Base-by-base conservation (phyloP, 2,888 invertebrate genomes). In the Strigamia transsilvanica region DNA sequence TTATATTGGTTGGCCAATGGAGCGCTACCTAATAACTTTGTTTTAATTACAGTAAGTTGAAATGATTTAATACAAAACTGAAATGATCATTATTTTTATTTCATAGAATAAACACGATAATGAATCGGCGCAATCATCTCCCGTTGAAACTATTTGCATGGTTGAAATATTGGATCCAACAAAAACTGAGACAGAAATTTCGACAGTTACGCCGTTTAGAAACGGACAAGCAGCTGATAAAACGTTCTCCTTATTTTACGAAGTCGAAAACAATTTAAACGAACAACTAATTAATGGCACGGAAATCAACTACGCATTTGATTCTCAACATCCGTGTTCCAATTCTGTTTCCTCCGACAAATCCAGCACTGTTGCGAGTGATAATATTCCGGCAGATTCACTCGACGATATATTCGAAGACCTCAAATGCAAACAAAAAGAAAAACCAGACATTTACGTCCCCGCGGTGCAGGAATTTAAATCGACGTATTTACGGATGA, bases 1-100 rank as follows among this genome's bases (percentile, higher is more conserved):
- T 61, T 61, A 61, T 61, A 23, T 61, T 61, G 61, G 61, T 61
- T 61, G 23, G 61, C 61, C 10, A 5, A 18, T 61, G 61, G 61
- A 21, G 7, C 61, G 1, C 18, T 61, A 9, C 61, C 23, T 7
- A 61, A 61, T 61, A 61, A 61, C 10, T 21, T 61, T 21, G 18
- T 61, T n/a, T 18, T 61, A 18, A 61, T 61, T 18, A 23, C 18
- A 21, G 61, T 61, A 61, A 10, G 61, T 23, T 61, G 18, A 10
- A 61, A 18, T n/a, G 5, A 10, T 21, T 21, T 61, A 0, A 10
- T 7, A 21, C 13, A 21, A 6, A 61, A 61, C 21, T 21, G 18
- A 61, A 23, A 3, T n/a, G 2, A 61, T 23, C 7, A 6, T 21
- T 9, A 4, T 46, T 42, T 4, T 15, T 46, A 2, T 12, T n/a